phyloP scores from a whole-genome alignment of 2,888 invertebrate species.

The Hemithea aestivaria region DNA sequence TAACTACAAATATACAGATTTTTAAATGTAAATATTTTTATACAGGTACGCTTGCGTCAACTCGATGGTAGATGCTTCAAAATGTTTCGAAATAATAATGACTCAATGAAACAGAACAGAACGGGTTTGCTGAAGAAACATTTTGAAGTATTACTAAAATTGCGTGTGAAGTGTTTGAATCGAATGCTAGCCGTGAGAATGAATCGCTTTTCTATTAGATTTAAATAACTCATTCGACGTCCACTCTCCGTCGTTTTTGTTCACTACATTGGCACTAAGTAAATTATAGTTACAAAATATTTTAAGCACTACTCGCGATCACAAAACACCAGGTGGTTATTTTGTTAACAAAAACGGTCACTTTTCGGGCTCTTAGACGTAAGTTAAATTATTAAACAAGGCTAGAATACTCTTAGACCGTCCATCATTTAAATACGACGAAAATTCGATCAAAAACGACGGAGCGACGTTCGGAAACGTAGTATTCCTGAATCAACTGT shows the following conservation, averaged over 20 bases:
- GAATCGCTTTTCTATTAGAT: slow-evolving; percentile 65
- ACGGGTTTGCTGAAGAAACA: too few relatives aligned
- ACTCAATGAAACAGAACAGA: too few relatives aligned
- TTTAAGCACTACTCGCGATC: slow-evolving; percentile 5
- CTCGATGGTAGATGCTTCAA: slow-evolving; percentile 35
- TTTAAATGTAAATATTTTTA: slow-evolving; percentile 13
- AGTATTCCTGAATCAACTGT: slow-evolving; percentile 65
- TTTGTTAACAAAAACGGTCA: slow-evolving; percentile 7
- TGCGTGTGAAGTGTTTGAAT: slow-evolving; percentile 32
- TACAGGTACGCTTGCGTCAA: slow-evolving; percentile 16
- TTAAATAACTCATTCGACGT: slow-evolving; percentile 43
- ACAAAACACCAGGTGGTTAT: slow-evolving; percentile 4
- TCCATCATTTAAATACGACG: slow-evolving; percentile 42
- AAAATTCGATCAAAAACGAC: slow-evolving; percentile 34
- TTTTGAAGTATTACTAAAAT: slow-evolving; percentile 41
- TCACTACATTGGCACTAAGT: slow-evolving; percentile 22
- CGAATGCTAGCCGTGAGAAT: slow-evolving; percentile 58
- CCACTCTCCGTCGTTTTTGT: slow-evolving; percentile 50
- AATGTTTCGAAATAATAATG: too few relatives aligned
- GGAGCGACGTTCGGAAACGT: slow-evolving; percentile 52
- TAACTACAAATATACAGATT: too few relatives aligned
- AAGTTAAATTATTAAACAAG: slow-evolving; percentile 30
- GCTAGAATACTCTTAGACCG: slow-evolving; percentile 49
- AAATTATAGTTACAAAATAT: slow-evolving; percentile 9
- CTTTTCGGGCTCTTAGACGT: slow-evolving; percentile 44